Conservation (phyloP, 35 echinoderm and acorn worm species). For the Ptychodera flava region DNA sequence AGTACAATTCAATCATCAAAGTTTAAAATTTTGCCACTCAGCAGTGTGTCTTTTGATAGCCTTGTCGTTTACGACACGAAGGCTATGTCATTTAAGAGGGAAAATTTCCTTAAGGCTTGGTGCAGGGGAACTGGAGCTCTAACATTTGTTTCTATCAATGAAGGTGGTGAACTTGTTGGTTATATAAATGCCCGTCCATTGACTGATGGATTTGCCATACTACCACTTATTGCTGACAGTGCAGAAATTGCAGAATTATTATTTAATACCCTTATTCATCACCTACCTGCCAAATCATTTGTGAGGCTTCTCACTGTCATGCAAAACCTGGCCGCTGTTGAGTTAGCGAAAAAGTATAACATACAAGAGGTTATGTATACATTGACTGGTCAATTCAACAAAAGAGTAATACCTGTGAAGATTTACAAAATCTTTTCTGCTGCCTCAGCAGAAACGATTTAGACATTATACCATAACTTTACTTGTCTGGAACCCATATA, state of each 20-base stretch:
- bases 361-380: neutral
- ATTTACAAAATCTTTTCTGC: neutral
- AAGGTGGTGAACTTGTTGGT: neutral
- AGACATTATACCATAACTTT: no score
- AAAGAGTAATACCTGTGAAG: neutral
- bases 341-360: neutral
- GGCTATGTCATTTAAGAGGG: neutral
- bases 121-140: neutral
- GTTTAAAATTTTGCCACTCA: neutral
- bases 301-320: neutral
- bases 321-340: neutral
- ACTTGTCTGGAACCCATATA: no score
- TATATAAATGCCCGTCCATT: neutral
- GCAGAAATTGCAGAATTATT: neutral
- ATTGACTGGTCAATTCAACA: neutral
- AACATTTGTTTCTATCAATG: neutral
- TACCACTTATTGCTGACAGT: neutral
- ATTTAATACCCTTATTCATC: neutral
- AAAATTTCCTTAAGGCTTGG: neutral
- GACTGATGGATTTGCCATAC: neutral
- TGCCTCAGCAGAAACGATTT: neutral
- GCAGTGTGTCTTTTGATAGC: neutral
- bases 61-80: neutral
- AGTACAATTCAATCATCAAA: no score
- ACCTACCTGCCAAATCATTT: neutral